phyloP scores from a whole-genome alignment of 2,113 vertebrate species.

The Psittacula cyanocephala region DNA sequence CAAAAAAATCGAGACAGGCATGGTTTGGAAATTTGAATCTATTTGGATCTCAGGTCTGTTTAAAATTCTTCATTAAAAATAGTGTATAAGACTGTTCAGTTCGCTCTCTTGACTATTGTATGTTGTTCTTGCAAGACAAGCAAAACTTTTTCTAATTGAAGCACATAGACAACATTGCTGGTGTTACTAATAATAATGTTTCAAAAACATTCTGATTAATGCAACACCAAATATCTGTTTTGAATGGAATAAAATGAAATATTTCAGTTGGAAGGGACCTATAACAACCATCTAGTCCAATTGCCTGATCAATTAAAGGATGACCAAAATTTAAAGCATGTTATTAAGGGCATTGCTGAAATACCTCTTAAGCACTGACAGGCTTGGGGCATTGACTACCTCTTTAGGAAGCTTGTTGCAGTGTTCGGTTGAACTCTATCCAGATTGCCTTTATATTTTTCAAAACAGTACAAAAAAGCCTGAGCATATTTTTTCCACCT shows the following conservation, averaged over 20 bases:
- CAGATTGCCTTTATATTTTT: background rate
- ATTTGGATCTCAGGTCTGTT: background rate
- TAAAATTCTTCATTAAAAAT: background rate
- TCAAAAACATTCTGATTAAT: background rate
- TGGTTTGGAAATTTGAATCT: background rate
- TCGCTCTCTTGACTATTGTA: background rate
- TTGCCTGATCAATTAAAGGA: background rate
- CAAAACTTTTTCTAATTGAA: background rate
- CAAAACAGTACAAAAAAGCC: background rate
- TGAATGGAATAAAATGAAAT: background rate
- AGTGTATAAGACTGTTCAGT: background rate
- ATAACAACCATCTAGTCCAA: background rate
- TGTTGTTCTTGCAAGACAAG: background rate
- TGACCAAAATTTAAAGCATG: background rate
- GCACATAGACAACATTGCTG: background rate
- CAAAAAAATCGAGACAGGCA: background rate
- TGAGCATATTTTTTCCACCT: background rate
- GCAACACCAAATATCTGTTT: background rate
- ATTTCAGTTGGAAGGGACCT: background rate
- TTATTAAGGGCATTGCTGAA: background rate
- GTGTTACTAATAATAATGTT: background rate
- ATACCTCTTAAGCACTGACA: background rate
- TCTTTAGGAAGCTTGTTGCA: background rate
- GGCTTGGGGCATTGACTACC: rapidly evolving
- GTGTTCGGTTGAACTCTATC: background rate